Conservation (phyloP, 2,888 invertebrate species). For the Perizoma affinitatum region DNA sequence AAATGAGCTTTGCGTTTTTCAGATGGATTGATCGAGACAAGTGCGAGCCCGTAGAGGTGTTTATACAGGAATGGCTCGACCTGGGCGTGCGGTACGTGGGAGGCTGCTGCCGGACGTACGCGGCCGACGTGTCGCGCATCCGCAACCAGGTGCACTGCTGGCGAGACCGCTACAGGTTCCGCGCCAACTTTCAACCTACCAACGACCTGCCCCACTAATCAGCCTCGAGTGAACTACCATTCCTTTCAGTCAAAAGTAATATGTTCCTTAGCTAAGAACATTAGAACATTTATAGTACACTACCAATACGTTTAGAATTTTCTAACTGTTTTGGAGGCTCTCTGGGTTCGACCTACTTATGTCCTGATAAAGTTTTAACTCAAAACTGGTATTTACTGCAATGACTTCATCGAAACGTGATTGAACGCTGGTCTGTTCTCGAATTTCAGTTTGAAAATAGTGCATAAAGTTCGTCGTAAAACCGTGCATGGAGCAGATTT, state of each 20-base stretch:
- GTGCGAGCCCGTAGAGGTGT: conserved; percentile 88
- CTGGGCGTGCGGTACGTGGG: conserved; percentile 93
- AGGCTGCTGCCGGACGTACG: conserved; percentile 95
- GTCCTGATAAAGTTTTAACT: conserved; percentile 14
- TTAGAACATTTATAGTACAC: conserved; percentile 7
- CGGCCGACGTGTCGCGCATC: conserved; percentile 91
- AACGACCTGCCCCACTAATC: conserved; percentile 44
- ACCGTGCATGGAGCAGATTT: conserved; percentile 30
- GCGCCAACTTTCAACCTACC: conserved; percentile 51
- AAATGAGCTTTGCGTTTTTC: conserved; percentile 40
- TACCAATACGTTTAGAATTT: conserved; percentile 4
- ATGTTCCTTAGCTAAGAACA: conserved; percentile 31
- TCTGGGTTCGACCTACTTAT: no score
- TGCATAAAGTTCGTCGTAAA: conserved; percentile 39
- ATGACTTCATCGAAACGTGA: conserved; percentile 30
- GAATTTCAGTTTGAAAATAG: conserved; percentile 36
- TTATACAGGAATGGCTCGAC: conserved; percentile 91
- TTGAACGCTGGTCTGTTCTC: conserved; percentile 35
- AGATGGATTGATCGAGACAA: conserved; percentile 90
- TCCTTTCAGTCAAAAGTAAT: conserved; percentile 26
- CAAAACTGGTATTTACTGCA: conserved; percentile 28
- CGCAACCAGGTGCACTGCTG: conserved; percentile 84
- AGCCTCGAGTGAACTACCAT: conserved; percentile 20
- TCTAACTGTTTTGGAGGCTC: conserved; percentile 1
- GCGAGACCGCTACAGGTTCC: conserved; percentile 73